Base-by-base conservation (phyloP, 2,888 invertebrate species). In the Orthosia gracilis region DNA sequence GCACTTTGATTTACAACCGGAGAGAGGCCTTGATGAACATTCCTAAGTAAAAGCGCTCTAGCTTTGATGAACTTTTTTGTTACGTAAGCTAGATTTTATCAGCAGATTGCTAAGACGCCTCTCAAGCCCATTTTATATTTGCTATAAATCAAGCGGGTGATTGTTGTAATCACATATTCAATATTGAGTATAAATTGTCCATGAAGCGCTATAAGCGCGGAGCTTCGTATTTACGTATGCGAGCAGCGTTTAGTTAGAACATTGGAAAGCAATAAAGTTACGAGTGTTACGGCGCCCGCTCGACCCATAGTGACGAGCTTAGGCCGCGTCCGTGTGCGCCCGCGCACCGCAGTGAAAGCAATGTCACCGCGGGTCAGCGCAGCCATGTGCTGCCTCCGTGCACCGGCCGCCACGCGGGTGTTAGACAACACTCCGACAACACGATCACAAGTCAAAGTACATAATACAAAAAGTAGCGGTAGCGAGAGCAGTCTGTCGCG, bases 251-350 rank as follows among this genome's bases (percentile, higher is more conserved):
- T 57, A 70, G 64, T 80, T 80, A 66, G 70, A 76, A 52, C 61
- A 78, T 76, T 80, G 86, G 82, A 80, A 85, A 83, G 79, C 69
- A 75, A 85, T 85, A 76, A 85, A 73, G 78, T 83, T 77, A 72
- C 73, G 73, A 61, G 50, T 71, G 75, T 85, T 85, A 79, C 81
- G 77, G 64, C 63, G 70, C 47, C 54, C 55, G 67, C 50, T 73
- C 73, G 67, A 18, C 54, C 55, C 67, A 74, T 76, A 71, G 61
- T 65, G 52, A 59, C 65, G 67, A 79, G 75, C 73, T 65, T 26
- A 15, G 68, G 52, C 63, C 61, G 83, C 71, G 77, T 54, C 70
- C 54, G 52, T 49, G 77, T 54, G 72, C 57, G 55, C 66, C 26
- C 52, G 73, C 76, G 71, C 70, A 61, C 31, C 62, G 80, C 80